Evolutionary conservation across 2,888 invertebrate species (phyloP).

Genomic region (Aproaerema taeniolella): DNA sequence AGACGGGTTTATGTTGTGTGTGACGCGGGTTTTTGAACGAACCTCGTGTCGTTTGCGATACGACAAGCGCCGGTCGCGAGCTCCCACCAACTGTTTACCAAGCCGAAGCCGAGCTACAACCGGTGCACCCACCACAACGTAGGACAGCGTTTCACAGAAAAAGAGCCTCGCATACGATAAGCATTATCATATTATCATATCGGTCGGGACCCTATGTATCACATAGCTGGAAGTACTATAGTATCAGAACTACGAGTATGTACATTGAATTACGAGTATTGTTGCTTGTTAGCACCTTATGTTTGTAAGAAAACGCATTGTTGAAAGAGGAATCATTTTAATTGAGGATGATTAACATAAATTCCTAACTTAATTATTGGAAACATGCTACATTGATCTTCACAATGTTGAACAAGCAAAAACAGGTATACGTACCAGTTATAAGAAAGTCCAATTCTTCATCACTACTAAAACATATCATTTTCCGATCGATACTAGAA

Average conservation of each 20-base stretch:
- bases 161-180: conserved; percentile 52
- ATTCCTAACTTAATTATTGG: conserved; percentile 2
- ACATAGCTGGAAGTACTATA: no score
- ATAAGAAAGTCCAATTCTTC: conserved; percentile 20
- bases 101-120: conserved; percentile 35
- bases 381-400: conserved; percentile 6
- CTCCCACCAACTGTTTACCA: conserved; percentile 54
- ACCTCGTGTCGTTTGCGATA: conserved; percentile 22
- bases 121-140: conserved; percentile 41
- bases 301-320: no score
- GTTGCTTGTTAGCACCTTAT: no score
- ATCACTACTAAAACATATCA: conserved; percentile 14
- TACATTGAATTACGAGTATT: no score
- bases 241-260: no score
- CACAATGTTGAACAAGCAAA: no score
- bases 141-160: conserved; percentile 38
- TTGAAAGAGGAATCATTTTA: no score
- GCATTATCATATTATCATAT: conserved; percentile 54
- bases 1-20: conserved; percentile 9
- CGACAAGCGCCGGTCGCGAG: conserved; percentile 50
- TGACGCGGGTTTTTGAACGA: conserved; percentile 21
- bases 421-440: conserved; percentile 17
- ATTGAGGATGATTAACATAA: conserved; percentile 1
- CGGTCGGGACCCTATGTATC: conserved; percentile 27
- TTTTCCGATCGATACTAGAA: conserved; percentile 17